Percentiles rank a stretch among this genome's conserved stretches.
phyloP scores from a whole-genome alignment of 2,113 vertebrate species.

The Trogon surrucura region DNA sequence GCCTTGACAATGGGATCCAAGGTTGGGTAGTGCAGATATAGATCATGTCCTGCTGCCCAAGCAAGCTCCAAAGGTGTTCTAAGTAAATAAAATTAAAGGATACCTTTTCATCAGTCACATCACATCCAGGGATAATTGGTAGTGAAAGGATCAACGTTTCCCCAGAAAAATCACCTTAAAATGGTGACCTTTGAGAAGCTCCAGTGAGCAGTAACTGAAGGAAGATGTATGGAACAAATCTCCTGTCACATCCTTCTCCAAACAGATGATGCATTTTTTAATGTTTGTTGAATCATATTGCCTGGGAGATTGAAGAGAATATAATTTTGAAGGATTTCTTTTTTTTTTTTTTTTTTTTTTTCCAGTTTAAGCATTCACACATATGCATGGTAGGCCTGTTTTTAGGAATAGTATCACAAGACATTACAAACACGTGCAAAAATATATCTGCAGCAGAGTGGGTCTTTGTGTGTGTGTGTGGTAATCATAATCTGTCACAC shows the following conservation, averaged over 20 bases:
- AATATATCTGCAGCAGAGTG: neutral
- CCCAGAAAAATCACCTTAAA: neutral
- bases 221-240: neutral
- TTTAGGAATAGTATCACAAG: neutral
- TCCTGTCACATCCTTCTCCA: neutral
- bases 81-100: neutral
- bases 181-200: neutral
- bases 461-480: neutral
- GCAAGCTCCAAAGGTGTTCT: neutral
- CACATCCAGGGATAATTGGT: neutral
- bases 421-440: neutral
- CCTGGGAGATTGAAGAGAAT: neutral
- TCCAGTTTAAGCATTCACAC: neutral
- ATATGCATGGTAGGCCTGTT: neutral
- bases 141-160: neutral
- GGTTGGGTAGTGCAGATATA: no score
- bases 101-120: neutral
- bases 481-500: constrained; percentile 49
- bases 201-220: neutral
- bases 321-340: neutral
- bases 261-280: neutral
- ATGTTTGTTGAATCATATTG: neutral
- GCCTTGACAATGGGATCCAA: neutral
- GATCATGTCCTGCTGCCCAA: neutral
- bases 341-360: neutral